Conservation (phyloP, 2,113 vertebrate species). For the Chlorodrepanis virens region DNA sequence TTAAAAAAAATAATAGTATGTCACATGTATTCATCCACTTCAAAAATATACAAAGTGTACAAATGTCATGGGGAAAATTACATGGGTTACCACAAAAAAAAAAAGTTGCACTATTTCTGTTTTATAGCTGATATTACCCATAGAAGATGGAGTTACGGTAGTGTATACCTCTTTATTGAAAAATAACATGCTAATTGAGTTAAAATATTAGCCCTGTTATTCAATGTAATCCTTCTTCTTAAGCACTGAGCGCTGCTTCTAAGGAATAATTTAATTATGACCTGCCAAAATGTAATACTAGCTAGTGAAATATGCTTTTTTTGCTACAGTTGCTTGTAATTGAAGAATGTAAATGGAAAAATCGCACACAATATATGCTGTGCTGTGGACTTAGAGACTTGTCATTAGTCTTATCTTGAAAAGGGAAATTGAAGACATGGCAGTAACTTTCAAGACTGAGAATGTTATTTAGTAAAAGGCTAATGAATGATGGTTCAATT, state of each 20-base stretch:
- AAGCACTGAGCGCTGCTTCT: background rate
- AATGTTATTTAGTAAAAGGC: constrained; percentile 14
- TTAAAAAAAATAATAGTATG: background rate
- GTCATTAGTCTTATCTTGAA: background rate
- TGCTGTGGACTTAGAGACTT: background rate
- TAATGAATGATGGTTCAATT: constrained; percentile 11
- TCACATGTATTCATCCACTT: background rate
- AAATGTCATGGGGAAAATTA: background rate
- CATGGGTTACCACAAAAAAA: background rate
- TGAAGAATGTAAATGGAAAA: background rate
- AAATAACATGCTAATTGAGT: background rate
- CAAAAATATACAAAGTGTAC: background rate
- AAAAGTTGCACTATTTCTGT: background rate
- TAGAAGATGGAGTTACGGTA: background rate
- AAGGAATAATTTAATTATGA: constrained; percentile 19
- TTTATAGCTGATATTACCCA: background rate
- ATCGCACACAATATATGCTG: background rate
- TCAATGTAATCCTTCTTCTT: background rate
- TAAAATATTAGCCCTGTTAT: constrained; percentile 11
- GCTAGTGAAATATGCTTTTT: background rate
- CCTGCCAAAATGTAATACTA: background rate
- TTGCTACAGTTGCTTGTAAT: background rate
- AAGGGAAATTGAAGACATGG: constrained; percentile 7
- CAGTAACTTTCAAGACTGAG: constrained; percentile 13
- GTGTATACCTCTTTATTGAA: background rate